Base-by-base conservation (phyloP, 1,140 invertebrate species). In the Zaprionus camerounensis region DNA sequence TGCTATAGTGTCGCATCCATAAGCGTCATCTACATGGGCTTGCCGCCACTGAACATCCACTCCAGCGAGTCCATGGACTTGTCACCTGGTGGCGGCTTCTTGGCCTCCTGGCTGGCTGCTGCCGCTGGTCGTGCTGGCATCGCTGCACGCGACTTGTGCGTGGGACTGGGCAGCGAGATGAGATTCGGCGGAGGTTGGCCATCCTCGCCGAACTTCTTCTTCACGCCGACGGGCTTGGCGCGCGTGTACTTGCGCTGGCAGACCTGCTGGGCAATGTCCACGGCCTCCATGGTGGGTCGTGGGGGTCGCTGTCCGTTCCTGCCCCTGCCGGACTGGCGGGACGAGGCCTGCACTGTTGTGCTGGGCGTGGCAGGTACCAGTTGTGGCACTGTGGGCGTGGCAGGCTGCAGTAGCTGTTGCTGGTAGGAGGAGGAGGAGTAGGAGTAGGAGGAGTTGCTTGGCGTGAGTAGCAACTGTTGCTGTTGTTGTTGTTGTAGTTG, bases 181-280 rank as follows among this genome's bases (percentile, higher is more conserved):
- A 51, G 11, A 51, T 51, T 12, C 20, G 46, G 46, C 20, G 46
- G 46, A 3, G 46, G 46, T 6, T 51, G 46, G 1, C 46, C 46
- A n/a, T 64, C 62, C 11, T 59, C 20, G 17, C n/a, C 17, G 0
- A 22, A 3, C 12, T 63, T 49, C 3, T 53, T 36, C 13, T 53
- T 46, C 5, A 64, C 44, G 7, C 49, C 61, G 1, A 34, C 17
- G 7, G 62, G 17, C 44, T 51, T 64, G 26, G 26, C 46, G 0
- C 62, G 62, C 20, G 49, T 64, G n/a, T 22, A 22, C 17, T 51
- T 34, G 62, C 62, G 46, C 62, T 53, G 46, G 46, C 28, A 31
- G n/a, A 44, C 41, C 61, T 63, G 22, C 20, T 63, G 26, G 26
- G n/a, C 31, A 12, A 51, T 2, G 12, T 64, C 28, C 13, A 24